Conservation (phyloP, 2,888 invertebrate species). For the Epiblema foenella region DNA sequence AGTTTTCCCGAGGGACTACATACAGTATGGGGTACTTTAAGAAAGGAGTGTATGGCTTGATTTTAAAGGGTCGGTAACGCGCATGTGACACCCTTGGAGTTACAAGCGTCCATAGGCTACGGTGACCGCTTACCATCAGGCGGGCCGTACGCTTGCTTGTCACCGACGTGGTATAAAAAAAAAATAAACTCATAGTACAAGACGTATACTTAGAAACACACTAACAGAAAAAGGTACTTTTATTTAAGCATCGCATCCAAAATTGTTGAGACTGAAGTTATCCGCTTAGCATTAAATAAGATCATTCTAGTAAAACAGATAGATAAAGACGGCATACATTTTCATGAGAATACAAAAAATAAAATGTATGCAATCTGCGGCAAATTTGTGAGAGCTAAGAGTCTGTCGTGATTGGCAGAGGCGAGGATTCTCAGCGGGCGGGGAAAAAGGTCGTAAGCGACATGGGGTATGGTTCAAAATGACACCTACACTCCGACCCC, state of each 20-base stretch:
- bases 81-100: no score
- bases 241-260: constrained; percentile 60
- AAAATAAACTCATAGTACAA: constrained; percentile 63
- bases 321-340: constrained; percentile 77
- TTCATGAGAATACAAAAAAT: constrained; percentile 72
- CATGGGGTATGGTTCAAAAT: constrained; percentile 57
- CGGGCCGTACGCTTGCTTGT: no score
- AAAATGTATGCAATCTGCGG: constrained; percentile 67
- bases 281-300: constrained; percentile 75
- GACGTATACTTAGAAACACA: constrained; percentile 46
- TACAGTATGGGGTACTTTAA: no score
- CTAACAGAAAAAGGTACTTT: constrained; percentile 59
- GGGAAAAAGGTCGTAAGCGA: constrained; percentile 61
- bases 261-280: constrained; percentile 71
- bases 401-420: constrained; percentile 69
- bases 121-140: no score
- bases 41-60: no score
- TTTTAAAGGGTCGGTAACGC: no score
- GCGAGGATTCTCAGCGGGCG: constrained; percentile 49
- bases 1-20: no score
- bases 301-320: constrained; percentile 74
- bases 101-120: no score
- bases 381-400: constrained; percentile 68
- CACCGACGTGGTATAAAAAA: no score
- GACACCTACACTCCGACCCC: constrained; percentile 58